Evolutionary conservation across 2,888 invertebrate genomes (phyloP).

Genomic region (Uloborus plumipes): DNA sequence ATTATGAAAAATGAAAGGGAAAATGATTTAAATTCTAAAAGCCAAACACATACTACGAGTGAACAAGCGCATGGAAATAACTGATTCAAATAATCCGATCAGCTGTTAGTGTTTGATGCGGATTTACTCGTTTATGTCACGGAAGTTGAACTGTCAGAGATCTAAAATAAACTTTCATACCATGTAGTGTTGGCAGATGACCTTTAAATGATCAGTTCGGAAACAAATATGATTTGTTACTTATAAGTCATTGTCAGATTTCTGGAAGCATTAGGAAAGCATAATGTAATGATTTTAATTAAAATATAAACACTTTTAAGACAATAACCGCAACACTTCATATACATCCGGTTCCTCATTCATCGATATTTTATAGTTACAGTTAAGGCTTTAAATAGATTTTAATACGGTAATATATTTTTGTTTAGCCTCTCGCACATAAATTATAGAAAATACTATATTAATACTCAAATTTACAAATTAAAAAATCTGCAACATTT

Average conservation of each 20-base stretch:
- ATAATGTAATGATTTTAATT: background rate
- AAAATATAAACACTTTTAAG: constrained; percentile 11
- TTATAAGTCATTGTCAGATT: constrained; percentile 25
- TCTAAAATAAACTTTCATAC: constrained; percentile 18
- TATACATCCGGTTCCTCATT: constrained; percentile 57
- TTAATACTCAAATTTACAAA: too few relatives aligned
- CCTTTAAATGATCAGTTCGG: background rate
- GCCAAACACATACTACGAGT: too few relatives aligned
- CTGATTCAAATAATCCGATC: background rate
- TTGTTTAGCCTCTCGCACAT: too few relatives aligned
- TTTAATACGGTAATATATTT: too few relatives aligned
- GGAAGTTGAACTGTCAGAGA: constrained; percentile 10
- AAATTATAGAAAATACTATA: too few relatives aligned
- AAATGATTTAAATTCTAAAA: too few relatives aligned
- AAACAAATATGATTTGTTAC: background rate
- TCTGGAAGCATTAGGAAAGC: background rate
- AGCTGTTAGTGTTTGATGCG: constrained; percentile 13
- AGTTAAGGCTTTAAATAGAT: background rate
- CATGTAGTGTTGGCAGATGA: constrained; percentile 29
- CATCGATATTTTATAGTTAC: constrained; percentile 40
- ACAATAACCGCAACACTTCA: constrained; percentile 52
- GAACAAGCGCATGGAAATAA: too few relatives aligned
- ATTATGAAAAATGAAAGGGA: too few relatives aligned
- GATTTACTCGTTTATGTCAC: constrained; percentile 10
- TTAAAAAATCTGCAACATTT: too few relatives aligned